These are phyloP conservation scores for Zhuqinia jingwanae DNA, from an alignment of 2,888 invertebrate genomes.

Conservation along the genomic window DNA sequence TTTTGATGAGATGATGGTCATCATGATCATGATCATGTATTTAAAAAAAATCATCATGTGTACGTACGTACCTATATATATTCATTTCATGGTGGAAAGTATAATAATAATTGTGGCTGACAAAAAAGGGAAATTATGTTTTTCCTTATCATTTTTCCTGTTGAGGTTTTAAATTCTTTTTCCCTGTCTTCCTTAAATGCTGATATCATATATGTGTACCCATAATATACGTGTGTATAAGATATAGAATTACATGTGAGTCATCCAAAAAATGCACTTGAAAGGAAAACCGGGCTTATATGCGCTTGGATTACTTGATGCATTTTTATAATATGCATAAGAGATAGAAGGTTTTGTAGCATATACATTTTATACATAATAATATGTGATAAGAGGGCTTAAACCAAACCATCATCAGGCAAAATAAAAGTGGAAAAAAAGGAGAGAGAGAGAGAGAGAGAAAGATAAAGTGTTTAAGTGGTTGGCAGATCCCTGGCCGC, in stretches of 20 bases:
- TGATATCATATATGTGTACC: not conserved
- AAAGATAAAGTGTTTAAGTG: slow-evolving; percentile 58
- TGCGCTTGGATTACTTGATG: too few species aligned
- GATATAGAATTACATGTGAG: slow-evolving; percentile 23
- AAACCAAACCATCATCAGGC: too few species aligned
- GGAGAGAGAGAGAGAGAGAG: not conserved
- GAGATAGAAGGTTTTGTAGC: too few species aligned
- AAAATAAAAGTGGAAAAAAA: not conserved
- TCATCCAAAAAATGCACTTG: slow-evolving; percentile 28
- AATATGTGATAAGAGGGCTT: too few species aligned
- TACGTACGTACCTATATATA: not conserved
- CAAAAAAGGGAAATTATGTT: slow-evolving; percentile 7
- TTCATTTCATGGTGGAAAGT: not conserved
- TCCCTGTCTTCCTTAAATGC: not conserved
- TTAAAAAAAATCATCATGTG: not conserved
- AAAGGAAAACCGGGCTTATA: too few species aligned
- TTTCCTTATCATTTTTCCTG: slow-evolving; percentile 35
- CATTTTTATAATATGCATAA: too few species aligned
- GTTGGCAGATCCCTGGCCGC: slow-evolving; percentile 63
- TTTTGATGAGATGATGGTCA: not conserved
- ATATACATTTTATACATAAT: too few species aligned
- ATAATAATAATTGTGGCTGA: slow-evolving; percentile 33
- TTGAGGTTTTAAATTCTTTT: not conserved
- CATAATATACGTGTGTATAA: not conserved
- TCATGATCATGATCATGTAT: not conserved